A percentile compares a stretch with the other conserved stretches of the same genome.
Conservation (phyloP, 2,888 invertebrate species). For the Gisinianus flammeolus region DNA sequence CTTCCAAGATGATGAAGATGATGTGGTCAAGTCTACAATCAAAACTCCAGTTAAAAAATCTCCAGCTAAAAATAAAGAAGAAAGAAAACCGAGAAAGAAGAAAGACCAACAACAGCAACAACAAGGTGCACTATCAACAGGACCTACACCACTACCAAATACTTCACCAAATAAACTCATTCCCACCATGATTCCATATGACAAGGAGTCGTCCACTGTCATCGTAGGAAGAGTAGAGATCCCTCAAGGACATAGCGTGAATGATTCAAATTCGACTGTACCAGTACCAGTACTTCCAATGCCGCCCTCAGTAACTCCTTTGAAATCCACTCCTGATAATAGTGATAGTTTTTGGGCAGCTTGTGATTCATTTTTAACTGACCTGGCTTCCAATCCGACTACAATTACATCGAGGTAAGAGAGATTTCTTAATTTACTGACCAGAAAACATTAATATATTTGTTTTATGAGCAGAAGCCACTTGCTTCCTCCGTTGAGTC, state of each 20-base stretch:
- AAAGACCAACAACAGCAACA: constrained; percentile 17
- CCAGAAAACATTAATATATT: too few species aligned
- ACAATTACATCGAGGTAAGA: constrained; percentile 57
- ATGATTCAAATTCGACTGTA: not conserved
- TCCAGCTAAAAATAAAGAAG: constrained; percentile 17
- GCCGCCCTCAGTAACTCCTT: constrained; percentile 6
- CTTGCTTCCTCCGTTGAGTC: too few species aligned
- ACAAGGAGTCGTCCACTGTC: not conserved
- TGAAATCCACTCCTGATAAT: constrained; percentile 39
- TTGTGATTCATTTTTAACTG: constrained; percentile 57
- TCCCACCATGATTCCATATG: not conserved
- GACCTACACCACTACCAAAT: not conserved
- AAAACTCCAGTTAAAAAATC: constrained; percentile 29
- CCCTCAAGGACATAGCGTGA: not conserved
- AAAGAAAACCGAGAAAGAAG: constrained; percentile 33
- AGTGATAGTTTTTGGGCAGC: constrained; percentile 57
- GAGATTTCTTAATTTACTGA: too few species aligned
- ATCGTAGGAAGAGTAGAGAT: not conserved
- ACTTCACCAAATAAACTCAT: not conserved
- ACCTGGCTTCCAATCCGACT: constrained; percentile 56
- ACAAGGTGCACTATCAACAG: not conserved
- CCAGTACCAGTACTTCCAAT: not conserved
- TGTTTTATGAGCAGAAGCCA: too few species aligned
- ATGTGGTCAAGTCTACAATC: constrained; percentile 60
- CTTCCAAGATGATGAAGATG: constrained; percentile 70